Evolutionary conservation across 2,797 vertebrate genomes (phyloP).

Genomic region (Muscicapa striata): DNA sequence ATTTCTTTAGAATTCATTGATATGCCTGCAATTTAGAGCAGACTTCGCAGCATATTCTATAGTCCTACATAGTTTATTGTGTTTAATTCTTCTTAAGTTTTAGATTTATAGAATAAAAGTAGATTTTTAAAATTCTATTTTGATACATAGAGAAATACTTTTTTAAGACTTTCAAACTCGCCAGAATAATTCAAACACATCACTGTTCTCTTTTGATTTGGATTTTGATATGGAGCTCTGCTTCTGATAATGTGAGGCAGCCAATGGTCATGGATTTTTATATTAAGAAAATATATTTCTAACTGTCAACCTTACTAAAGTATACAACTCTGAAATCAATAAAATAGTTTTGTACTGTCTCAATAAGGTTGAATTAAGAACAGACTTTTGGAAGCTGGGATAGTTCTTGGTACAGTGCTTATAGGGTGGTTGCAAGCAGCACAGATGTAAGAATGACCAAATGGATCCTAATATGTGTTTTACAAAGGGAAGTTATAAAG

Average conservation of each 20-base stretch:
- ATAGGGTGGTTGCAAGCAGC: not conserved
- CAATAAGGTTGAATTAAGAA: not conserved
- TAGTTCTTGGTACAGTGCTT: not conserved
- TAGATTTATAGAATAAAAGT: not conserved
- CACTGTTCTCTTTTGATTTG: not conserved
- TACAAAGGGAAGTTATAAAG: not conserved
- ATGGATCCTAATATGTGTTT: not conserved
- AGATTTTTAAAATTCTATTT: not conserved
- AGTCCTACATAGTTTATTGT: not conserved
- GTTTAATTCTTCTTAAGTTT: not conserved
- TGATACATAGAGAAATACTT: not conserved
- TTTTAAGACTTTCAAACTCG: not conserved
- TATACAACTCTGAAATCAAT: not conserved
- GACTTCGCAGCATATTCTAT: not conserved
- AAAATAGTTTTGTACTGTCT: not conserved
- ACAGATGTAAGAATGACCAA: not conserved
- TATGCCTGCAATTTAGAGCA: not conserved
- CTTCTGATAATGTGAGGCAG: not conserved
- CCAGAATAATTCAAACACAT: not conserved
- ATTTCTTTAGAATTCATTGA: not conserved
- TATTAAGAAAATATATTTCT: not conserved
- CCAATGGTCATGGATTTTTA: not conserved
- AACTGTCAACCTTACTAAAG: not conserved
- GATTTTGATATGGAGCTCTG: not conserved
- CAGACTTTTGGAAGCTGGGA: not conserved